Evolutionary conservation across 2,797 vertebrate species (phyloP).

Genomic region (Oreochromis grahami): DNA sequence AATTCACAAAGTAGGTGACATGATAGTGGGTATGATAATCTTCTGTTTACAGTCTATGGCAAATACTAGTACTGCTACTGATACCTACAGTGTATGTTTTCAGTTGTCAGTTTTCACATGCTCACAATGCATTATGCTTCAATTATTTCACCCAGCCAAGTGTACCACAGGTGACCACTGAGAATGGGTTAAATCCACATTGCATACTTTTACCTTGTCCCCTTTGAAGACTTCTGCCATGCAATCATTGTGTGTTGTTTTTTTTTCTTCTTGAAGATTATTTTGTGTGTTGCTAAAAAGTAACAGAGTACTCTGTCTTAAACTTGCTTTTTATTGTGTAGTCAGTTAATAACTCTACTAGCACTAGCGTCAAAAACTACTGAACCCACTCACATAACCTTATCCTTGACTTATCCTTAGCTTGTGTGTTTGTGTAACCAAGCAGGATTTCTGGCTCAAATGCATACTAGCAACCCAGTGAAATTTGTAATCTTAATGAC

Average conservation of each 20-base stretch:
- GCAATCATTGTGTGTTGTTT: not conserved
- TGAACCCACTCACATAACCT: not conserved
- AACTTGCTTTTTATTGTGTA: not conserved
- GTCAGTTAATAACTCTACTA: not conserved
- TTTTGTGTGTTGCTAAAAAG: not conserved
- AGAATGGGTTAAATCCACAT: not conserved
- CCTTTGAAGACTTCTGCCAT: not conserved
- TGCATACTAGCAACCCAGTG: not conserved
- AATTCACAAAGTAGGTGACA: not conserved
- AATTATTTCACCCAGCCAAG: not conserved
- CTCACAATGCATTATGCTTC: not conserved
- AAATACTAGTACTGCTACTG: no score
- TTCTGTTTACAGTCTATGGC: not conserved
- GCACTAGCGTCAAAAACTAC: not conserved
- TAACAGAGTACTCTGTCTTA: not conserved
- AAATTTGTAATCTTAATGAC: slow-evolving; percentile 17
- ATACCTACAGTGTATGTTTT: not conserved
- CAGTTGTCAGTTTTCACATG: not conserved
- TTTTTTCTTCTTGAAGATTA: not conserved
- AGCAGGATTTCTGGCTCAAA: not conserved
- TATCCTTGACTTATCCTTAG: not conserved
- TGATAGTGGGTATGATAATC: not conserved
- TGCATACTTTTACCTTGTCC: not conserved
- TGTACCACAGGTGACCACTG: not conserved
- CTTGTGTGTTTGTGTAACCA: not conserved